phyloP scores from a whole-genome alignment of 2,888 invertebrate genomes.

The Parascotia fuliginaria region DNA sequence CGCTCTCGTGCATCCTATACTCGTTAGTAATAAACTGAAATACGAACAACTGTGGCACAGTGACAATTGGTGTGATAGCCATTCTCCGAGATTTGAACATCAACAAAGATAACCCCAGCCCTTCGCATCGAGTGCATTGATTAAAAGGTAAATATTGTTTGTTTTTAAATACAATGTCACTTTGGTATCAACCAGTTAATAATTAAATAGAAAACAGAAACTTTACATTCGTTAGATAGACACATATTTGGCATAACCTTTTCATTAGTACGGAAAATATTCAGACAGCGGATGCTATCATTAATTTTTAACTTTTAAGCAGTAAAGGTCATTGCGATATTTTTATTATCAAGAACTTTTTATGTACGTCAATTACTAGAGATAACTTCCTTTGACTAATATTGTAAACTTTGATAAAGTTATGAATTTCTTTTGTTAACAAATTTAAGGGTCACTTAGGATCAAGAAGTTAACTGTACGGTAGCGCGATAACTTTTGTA shows the following conservation, averaged over 20 bases:
- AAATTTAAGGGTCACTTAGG: constrained; percentile 38
- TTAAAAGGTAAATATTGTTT: constrained; percentile 78
- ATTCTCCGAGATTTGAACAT: constrained; percentile 78
- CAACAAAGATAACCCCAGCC: constrained; percentile 76
- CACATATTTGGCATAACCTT: not conserved
- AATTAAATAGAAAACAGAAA: too few relatives aligned
- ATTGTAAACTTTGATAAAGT: constrained; percentile 39
- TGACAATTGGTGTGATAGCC: constrained; percentile 82
- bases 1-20: constrained; percentile 75
- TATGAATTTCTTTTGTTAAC: constrained; percentile 33
- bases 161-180: constrained; percentile 33
- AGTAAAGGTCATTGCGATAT: constrained; percentile 38
- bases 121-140: constrained; percentile 65
- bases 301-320: constrained; percentile 2
- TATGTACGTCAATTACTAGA: constrained; percentile 57
- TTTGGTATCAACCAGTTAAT: not conserved
- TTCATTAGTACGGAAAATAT: not conserved
- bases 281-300: not conserved
- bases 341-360: constrained; percentile 51
- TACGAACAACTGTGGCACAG: constrained; percentile 83
- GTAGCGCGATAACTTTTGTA: not conserved
- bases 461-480: constrained; percentile 12
- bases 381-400: constrained; percentile 44
- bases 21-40: constrained; percentile 65
- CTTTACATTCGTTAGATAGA: too few relatives aligned